Evolutionary conservation across 2,888 invertebrate species (phyloP), one percentile per base, ranked within the genome.

Genomic region (Ochropacha duplaris): DNA sequence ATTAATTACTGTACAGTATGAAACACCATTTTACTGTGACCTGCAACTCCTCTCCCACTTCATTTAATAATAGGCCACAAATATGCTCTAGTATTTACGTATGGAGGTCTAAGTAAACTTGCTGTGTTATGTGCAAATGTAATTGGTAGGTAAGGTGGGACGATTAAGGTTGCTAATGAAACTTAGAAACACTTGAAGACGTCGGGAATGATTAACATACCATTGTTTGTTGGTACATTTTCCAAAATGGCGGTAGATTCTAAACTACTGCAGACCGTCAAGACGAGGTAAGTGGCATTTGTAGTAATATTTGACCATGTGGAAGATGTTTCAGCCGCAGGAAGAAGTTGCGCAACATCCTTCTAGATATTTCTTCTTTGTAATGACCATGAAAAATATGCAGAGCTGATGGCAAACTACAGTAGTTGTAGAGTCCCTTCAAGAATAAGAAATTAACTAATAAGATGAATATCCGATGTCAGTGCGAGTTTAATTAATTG

Each of bases 1-100:
- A 91, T 90, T 90, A 90, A 91, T 91, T 87, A 86, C 80, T 78
- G 69, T 70, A 70, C 67, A 78, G 36, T 73, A 68, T 57, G 34
- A 55, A 54, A 50, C 55, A 64, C 74, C 69, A 73, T 16, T 44
- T 24, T 65, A 62, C 22, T 28, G 5, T 60, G 74, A 64, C 22
- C 69, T 55, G 19, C 52, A 28, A 26, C 19, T 31, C 19, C 16
- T 8, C 19, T 19, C 6, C 44, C 8, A 44, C 9, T n/a, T n/a
- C 26, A 16, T 31, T 54, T 16, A 49, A 50, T 22, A 36, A 31
- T 11, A 14, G 8, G 28, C 39, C 50, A 26, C 22, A 22, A 50
- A 28, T 14, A 26, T 31, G 1, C 8, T 14, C 49, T 51, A 31
- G 44, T 11, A 52, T 22, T 49, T 44, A 63, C 28, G 54, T 44